A percentile compares a stretch with the other conserved stretches of the same genome.
Conservation (phyloP, 1,140 invertebrate genomes). For the Trichomalopsis sarcophagae region DNA sequence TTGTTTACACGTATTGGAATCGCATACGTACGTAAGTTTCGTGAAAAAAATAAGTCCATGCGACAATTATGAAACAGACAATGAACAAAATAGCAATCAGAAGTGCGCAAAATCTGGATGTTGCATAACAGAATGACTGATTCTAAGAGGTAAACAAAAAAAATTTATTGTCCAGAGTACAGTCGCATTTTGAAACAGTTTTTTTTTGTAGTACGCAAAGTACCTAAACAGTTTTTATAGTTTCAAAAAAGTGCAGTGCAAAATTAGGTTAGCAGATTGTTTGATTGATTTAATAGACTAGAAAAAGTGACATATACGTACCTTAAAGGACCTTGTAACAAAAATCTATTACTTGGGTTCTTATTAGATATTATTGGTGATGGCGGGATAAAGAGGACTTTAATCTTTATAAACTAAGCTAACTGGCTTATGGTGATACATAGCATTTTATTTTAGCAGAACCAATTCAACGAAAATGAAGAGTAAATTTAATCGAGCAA, state of each 20-base stretch:
- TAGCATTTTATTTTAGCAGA: constrained; percentile 28
- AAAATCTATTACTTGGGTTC: not conserved
- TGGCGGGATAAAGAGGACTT: not conserved
- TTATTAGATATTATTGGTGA: not conserved
- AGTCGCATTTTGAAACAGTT: constrained; percentile 13
- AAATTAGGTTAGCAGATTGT: constrained; percentile 23
- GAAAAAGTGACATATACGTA: not conserved
- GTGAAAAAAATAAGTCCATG: not conserved
- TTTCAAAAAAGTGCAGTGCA: constrained; percentile 19
- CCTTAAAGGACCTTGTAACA: not conserved
- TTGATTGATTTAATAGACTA: not conserved
- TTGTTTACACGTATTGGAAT: constrained; percentile 36
- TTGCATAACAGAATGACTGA: constrained; percentile 7
- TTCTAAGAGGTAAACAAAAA: constrained; percentile 32
- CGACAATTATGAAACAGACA: constrained; percentile 5
- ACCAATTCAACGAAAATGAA: not conserved
- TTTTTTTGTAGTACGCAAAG: constrained; percentile 19
- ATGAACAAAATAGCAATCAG: constrained; percentile 23
- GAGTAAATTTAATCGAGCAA: not conserved
- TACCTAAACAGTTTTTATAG: constrained; percentile 8
- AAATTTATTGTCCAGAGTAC: constrained; percentile 27
- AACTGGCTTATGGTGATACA: constrained; percentile 26
- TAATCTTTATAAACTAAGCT: constrained; percentile 1
- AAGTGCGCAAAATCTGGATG: constrained; percentile 29
- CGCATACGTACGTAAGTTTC: constrained; percentile 20